Evolutionary conservation across 2,888 invertebrate species (phyloP), one percentile per base, ranked within the genome.

Genomic region (Petrophora chlorosata): DNA sequence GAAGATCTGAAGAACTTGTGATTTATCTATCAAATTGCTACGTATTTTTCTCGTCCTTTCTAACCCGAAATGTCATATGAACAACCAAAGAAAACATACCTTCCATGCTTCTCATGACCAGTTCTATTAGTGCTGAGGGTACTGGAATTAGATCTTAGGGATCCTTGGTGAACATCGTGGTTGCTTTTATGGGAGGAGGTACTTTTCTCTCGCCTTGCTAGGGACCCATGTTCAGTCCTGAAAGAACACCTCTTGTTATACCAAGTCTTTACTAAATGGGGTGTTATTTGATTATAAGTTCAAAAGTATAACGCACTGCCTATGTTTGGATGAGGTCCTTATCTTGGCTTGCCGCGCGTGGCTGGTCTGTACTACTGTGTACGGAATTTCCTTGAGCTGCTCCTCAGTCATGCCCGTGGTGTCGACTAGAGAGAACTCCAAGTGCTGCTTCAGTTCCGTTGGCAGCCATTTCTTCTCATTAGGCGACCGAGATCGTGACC

Each of bases 331-430:
- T 13, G 90, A 80, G 2, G 87, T 85, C 16, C 83, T 74, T 10
- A 92, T 81, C 65, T 93, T 93, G 22, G 92, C 86, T 58, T 93
- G 92, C 38, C 93, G 91, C 17, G 92, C 92, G 64, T 92, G 92
- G 74, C 85, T 90, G 53, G 95, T 94, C 82, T 96, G 95, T 9
- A 97, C 96, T 32, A 96, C 96, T 0, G 96, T 96, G 79, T 97
- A 97, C 2, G 96, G 96, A 70, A 97, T 97, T 84, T 97, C 96
- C 54, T 95, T 93, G 15, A 97, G 91, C 74, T 97, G 96, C 60
- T 94, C 94, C 71, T 96, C 96, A 38, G 94, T 95, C 96, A 98
- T 97, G 49, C 97, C 97, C 13, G 94, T 92, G 0, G 97, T 97
- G 67, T 97, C 97, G 44, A 97, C 94, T 71, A 97, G 91, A 73